A percentile compares a stretch with the other conserved stretches of the same genome.
Evolutionary conservation across 2,113 vertebrate genomes (phyloP).

Genomic region (Etheostoma cragini): DNA sequence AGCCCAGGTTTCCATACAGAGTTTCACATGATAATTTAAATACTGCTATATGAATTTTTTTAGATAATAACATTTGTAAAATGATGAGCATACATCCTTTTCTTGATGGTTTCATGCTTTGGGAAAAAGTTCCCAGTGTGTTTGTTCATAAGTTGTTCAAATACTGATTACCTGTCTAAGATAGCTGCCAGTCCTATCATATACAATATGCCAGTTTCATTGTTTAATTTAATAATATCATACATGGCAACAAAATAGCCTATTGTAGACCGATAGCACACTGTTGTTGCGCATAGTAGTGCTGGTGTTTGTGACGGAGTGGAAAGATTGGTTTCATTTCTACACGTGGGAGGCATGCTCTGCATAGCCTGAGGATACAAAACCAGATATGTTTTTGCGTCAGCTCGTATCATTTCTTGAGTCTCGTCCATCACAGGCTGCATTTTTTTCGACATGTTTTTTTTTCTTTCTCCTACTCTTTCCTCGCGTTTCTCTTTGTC

Average conservation of each 20-base stretch:
- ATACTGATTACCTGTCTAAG: not conserved
- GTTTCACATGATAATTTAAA: not conserved
- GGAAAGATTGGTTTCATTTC: slow-evolving; percentile 62
- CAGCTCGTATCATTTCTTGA: slow-evolving; percentile 60
- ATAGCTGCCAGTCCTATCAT: not conserved
- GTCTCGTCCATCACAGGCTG: slow-evolving; percentile 44
- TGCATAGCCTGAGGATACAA: slow-evolving; percentile 49
- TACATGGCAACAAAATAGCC: slow-evolving; percentile 7
- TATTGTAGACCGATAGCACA: slow-evolving; percentile 8
- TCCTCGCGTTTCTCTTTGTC: slow-evolving; percentile 49
- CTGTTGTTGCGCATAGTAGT: slow-evolving; percentile 34
- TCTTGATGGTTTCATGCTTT: not conserved
- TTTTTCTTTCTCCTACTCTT: slow-evolving; percentile 18
- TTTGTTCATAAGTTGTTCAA: not conserved
- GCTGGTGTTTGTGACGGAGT: slow-evolving; percentile 32
- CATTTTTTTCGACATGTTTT: slow-evolving; percentile 20
- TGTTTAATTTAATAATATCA: slow-evolving; percentile 42
- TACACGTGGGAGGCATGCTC: slow-evolving; percentile 58
- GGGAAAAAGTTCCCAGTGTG: not conserved
- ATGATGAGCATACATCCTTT: no score
- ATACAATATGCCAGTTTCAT: not conserved
- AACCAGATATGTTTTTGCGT: slow-evolving; percentile 57
- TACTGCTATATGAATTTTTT: not conserved
- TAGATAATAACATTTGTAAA: no score
- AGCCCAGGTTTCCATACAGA: not conserved